A percentile compares a stretch with the other conserved stretches of the same genome.
phyloP scores from a whole-genome alignment of 2,888 invertebrate genomes.

The Suillia variegata region DNA sequence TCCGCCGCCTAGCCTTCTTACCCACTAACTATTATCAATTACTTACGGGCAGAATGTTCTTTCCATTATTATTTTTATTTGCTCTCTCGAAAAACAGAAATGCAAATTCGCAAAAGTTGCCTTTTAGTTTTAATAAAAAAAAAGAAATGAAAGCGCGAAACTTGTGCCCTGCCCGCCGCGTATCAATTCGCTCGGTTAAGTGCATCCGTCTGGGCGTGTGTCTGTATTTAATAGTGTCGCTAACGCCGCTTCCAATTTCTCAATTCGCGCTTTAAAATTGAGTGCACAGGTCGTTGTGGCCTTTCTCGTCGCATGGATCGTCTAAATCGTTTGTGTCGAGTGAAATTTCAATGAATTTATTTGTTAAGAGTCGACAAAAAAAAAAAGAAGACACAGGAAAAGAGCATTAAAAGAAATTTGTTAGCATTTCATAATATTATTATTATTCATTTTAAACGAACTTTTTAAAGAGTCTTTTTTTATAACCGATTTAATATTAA shows the following conservation, averaged over 20 bases:
- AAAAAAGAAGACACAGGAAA: constrained; percentile 35
- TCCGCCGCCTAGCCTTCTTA: not conserved
- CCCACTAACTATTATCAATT: not conserved
- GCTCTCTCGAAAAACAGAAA: not conserved
- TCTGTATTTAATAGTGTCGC: constrained; percentile 19
- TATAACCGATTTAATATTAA: too few relatives aligned
- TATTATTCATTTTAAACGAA: too few relatives aligned
- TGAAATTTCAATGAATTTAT: constrained; percentile 27
- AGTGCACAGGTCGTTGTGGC: too few relatives aligned
- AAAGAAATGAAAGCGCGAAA: constrained; percentile 43
- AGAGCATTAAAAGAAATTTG: constrained; percentile 39
- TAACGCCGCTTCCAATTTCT: not conserved
- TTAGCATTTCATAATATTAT: too few relatives aligned
- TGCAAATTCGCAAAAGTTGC: constrained; percentile 7
- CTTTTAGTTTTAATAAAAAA: constrained; percentile 23
- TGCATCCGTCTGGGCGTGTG: constrained; percentile 38
- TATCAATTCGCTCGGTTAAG: constrained; percentile 38
- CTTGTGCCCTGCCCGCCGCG: constrained; percentile 43
- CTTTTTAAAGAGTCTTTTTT: too few relatives aligned
- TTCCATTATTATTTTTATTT: too few relatives aligned
- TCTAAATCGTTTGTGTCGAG: too few relatives aligned
- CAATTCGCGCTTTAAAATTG: too few relatives aligned
- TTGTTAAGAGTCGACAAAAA: constrained; percentile 16
- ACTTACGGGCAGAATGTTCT: too few relatives aligned
- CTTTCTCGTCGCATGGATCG: too few relatives aligned